phyloP scores from a whole-genome alignment of 2,113 vertebrate genomes.

The Pelodiscus sinensis region DNA sequence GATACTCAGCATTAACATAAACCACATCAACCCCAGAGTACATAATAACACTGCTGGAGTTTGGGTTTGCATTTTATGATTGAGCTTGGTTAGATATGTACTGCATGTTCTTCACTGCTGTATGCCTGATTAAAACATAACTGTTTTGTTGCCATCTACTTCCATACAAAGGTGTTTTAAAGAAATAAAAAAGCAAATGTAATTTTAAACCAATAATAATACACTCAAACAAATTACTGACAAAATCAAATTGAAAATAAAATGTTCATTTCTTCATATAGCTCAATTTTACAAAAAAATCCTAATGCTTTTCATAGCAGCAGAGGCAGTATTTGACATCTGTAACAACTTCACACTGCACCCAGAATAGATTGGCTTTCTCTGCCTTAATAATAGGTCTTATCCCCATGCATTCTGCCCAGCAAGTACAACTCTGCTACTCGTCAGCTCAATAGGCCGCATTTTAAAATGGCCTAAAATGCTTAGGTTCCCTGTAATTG shows the following conservation, averaged over 20 bases:
- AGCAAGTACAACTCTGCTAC: fast-evolving
- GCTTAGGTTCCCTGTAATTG: neutral
- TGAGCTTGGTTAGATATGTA: neutral
- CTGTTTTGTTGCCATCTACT: neutral
- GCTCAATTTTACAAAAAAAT: neutral
- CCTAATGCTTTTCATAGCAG: neutral
- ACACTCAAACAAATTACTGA: fast-evolving
- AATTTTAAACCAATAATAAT: neutral
- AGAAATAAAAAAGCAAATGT: neutral
- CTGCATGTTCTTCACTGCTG: neutral
- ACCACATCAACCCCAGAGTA: neutral
- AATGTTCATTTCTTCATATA: neutral
- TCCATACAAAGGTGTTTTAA: neutral
- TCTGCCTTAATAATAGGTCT: neutral
- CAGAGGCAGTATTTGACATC: neutral
- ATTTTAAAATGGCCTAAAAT: neutral
- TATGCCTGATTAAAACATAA: neutral
- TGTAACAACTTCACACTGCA: neutral
- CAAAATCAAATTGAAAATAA: neutral
- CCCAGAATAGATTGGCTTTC: neutral
- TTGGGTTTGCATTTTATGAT: neutral
- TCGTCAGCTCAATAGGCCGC: fast-evolving
- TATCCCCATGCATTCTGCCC: fast-evolving
- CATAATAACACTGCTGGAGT: neutral
- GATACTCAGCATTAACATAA: constrained; percentile 13